These are phyloP conservation scores for Prolemur simus DNA, from an alignment of 2,113 vertebrate genomes.

Conservation along the genomic window DNA sequence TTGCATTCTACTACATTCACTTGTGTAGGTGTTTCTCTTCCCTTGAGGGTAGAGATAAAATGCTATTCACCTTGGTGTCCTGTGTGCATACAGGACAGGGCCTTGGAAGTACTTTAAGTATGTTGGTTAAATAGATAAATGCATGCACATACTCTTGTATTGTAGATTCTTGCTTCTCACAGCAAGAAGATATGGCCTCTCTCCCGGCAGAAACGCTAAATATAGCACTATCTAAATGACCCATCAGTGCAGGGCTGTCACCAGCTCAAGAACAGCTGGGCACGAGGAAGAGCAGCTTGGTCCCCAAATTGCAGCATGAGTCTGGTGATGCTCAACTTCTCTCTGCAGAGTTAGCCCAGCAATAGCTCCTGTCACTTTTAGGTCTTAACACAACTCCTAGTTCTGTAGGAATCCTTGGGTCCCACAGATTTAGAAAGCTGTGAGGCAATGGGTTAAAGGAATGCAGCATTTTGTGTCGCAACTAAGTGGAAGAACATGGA, in stretches of 20 bases:
- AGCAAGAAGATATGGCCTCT: constrained; percentile 7
- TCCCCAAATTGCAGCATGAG: fast-evolving
- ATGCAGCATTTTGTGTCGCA: background rate
- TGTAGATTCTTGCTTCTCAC: background rate
- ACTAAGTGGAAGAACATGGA: background rate
- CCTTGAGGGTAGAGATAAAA: no score
- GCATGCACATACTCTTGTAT: fast-evolving
- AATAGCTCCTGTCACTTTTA: background rate
- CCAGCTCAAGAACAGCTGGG: constrained; percentile 24
- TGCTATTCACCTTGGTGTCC: background rate
- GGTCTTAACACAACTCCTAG: background rate
- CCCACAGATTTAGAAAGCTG: background rate
- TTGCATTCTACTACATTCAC: background rate
- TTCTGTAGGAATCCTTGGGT: background rate
- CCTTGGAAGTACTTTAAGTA: background rate
- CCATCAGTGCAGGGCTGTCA: background rate
- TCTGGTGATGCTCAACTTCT: background rate
- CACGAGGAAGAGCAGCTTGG: background rate
- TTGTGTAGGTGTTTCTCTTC: background rate
- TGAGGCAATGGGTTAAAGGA: background rate
- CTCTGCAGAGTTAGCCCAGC: background rate
- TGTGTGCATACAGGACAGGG: background rate
- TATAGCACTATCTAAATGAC: constrained; percentile 21
- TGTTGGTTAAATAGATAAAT: background rate
- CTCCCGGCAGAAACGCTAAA: background rate